A percentile compares a stretch with the other conserved stretches of the same genome.
phyloP scores from a whole-genome alignment of 64 coral and sea anemone genomes.

The Acropora tenuis region DNA sequence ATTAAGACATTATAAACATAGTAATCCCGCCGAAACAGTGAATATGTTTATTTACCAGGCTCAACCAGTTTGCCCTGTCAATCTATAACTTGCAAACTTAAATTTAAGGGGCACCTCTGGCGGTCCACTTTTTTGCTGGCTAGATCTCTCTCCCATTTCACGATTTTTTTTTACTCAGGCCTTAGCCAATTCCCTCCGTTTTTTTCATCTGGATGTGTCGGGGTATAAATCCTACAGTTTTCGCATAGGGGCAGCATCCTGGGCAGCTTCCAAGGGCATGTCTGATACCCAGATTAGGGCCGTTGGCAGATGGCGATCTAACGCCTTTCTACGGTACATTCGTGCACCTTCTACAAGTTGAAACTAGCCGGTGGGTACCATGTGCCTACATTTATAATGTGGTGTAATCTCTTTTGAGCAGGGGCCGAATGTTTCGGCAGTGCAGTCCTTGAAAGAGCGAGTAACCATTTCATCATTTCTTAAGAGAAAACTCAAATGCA shows the following conservation, averaged over 20 bases:
- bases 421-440: background rate
- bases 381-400: background rate
- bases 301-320: conserved; percentile 53
- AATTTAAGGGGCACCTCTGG: background rate
- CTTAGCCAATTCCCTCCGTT: background rate
- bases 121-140: conserved; percentile 47
- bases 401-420: background rate
- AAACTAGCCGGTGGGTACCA: background rate
- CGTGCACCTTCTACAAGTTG: background rate
- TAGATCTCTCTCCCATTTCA: conserved; percentile 17
- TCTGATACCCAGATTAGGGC: conserved; percentile 16
- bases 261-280: too few relatives aligned
- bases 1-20: too few relatives aligned
- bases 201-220: conserved; percentile 21
- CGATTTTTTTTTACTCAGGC: background rate
- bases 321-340: conserved; percentile 21
- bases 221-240: too few relatives aligned
- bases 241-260: too few relatives aligned
- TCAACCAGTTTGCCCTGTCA: conserved; percentile 9
- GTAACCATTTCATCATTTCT: too few relatives aligned
- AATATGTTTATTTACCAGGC: conserved; percentile 27
- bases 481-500: too few relatives aligned
- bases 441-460: too few relatives aligned
- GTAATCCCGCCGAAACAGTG: background rate
- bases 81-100: background rate